A percentile compares a stretch with the other conserved stretches of the same genome.
These are phyloP conservation scores for Spicauda simplicius DNA, from an alignment of 2,888 invertebrate genomes.

Conservation along the genomic window DNA sequence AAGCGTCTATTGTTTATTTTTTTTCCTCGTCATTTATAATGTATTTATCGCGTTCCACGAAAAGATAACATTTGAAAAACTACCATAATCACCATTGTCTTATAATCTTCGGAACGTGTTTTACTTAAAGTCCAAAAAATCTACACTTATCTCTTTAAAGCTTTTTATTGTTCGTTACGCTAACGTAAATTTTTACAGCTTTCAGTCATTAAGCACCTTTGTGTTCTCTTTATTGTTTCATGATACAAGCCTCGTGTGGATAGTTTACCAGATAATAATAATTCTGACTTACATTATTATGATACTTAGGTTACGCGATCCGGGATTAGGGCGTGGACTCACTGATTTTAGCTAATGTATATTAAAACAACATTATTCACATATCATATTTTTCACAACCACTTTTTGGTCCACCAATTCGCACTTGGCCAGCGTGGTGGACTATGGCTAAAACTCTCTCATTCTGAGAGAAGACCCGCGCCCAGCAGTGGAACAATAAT, in stretches of 20 bases:
- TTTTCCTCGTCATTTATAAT: neutral
- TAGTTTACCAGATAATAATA: constrained; percentile 8
- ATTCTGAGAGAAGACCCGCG: too few relatives aligned
- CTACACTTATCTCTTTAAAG: too few relatives aligned
- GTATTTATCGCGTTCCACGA: constrained; percentile 35
- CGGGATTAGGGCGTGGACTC: neutral
- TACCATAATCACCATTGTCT: constrained; percentile 39
- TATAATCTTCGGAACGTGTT: constrained; percentile 29
- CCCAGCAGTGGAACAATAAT: too few relatives aligned
- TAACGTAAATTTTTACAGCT: constrained; percentile 16
- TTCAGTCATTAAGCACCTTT: constrained; percentile 3
- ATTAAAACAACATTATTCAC: too few relatives aligned
- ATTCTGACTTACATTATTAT: constrained; percentile 10
- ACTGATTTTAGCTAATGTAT: neutral
- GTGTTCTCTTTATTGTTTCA: neutral
- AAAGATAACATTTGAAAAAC: constrained; percentile 40
- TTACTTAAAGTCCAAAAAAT: constrained; percentile 14
- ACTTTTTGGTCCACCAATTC: too few relatives aligned
- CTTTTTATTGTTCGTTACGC: constrained; percentile 16
- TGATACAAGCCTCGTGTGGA: neutral
- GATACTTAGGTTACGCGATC: constrained; percentile 6
- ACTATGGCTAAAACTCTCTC: too few relatives aligned
- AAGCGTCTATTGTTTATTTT: neutral
- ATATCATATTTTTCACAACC: too few relatives aligned
- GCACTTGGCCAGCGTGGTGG: too few relatives aligned